These are phyloP conservation scores for Kryptolebias marmoratus DNA, from an alignment of 2,113 vertebrate genomes.

Conservation along the genomic window DNA sequence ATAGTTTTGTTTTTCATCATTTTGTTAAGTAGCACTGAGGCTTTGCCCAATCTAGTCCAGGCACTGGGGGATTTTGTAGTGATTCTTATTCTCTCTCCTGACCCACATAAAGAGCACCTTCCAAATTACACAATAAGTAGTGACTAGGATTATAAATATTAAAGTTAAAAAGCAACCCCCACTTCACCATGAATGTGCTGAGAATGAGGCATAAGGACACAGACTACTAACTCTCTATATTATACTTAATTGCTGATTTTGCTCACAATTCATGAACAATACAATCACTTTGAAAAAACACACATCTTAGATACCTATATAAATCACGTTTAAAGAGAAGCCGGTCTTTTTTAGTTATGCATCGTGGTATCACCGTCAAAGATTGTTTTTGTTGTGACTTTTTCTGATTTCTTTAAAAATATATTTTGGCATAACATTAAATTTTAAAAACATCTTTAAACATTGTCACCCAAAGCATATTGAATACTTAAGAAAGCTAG, in stretches of 20 bases:
- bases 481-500: background rate
- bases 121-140: background rate
- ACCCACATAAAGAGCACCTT: background rate
- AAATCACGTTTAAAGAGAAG: no score
- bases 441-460: background rate
- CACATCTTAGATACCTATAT: no score
- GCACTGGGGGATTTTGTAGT: background rate
- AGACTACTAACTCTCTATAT: background rate
- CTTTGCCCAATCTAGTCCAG: background rate
- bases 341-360: no score
- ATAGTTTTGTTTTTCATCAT: background rate
- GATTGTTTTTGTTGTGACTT: no score
- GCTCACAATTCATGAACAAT: background rate
- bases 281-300: background rate
- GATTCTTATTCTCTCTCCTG: background rate
- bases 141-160: background rate
- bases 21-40: background rate
- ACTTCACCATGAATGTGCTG: background rate
- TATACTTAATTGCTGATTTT: background rate
- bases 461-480: background rate
- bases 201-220: background rate
- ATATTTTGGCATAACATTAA: background rate
- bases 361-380: no score
- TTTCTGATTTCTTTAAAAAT: background rate
- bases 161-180: background rate